Conservation (phyloP, 1,140 invertebrate genomes). For the Rhopalosiphum maidis region DNA sequence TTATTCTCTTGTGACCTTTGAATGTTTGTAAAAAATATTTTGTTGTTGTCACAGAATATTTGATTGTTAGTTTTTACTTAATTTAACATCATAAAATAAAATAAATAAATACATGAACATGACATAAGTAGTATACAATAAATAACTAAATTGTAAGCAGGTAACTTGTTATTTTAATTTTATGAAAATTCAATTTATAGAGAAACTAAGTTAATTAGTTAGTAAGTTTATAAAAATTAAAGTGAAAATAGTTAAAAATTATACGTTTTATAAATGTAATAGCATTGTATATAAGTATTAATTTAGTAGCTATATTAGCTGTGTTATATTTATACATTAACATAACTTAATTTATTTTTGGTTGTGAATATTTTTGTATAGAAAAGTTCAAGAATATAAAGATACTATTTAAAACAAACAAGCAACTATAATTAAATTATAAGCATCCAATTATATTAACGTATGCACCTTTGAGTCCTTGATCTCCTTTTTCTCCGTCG, state of each 20-base stretch:
- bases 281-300: not conserved
- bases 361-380: not conserved
- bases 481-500: conserved; percentile 80
- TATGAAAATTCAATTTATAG: not conserved
- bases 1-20: not conserved
- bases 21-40: not conserved
- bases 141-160: not conserved
- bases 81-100: not conserved
- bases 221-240: not conserved
- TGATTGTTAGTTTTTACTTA: not conserved
- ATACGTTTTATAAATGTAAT: not conserved
- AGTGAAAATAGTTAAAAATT: not conserved
- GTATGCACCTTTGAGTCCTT: conserved; percentile 68
- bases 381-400: not conserved
- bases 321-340: not conserved
- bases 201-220: not conserved
- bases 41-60: not conserved
- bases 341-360: not conserved
- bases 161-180: not conserved
- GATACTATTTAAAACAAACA: not conserved
- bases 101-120: not conserved
- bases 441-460: not conserved
- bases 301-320: not conserved
- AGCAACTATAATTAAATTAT: not conserved
- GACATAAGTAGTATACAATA: not conserved